Evolutionary conservation across 2,113 vertebrate species (phyloP).

Genomic region (Pelobates fuscus): DNA sequence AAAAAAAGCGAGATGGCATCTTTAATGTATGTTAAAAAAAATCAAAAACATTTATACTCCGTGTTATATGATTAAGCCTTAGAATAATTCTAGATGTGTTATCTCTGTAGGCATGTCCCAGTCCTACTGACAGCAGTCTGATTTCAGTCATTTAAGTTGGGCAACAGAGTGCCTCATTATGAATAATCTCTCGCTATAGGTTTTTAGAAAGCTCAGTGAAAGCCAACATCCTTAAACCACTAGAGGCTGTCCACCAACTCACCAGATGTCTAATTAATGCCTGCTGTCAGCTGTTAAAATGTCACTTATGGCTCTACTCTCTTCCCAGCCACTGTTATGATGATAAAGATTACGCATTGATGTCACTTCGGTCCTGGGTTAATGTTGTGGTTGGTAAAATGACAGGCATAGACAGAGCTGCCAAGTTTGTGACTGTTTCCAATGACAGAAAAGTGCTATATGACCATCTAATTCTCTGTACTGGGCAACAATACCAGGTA

Average conservation of each 20-base stretch:
- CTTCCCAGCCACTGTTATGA: constrained; percentile 82
- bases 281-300: constrained; percentile 68
- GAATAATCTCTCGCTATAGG: constrained; percentile 43
- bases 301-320: constrained; percentile 66
- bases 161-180: constrained; percentile 56
- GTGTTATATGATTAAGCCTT: too few species aligned
- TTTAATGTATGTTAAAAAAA: too few species aligned
- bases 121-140: too few species aligned
- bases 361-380: constrained; percentile 80
- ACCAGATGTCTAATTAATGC: constrained; percentile 74
- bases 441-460: constrained; percentile 70
- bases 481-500: constrained; percentile 88
- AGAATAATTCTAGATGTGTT: constrained; percentile 20
- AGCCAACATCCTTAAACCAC: constrained; percentile 53
- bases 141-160: constrained; percentile 59
- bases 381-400: constrained; percentile 82
- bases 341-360: constrained; percentile 75
- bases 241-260: constrained; percentile 54
- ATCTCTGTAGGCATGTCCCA: too few species aligned
- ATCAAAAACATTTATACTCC: too few species aligned
- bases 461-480: constrained; percentile 88
- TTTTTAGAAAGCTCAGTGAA: constrained; percentile 53
- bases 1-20: too few species aligned
- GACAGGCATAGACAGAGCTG: constrained; percentile 80
- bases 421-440: constrained; percentile 78